Evolutionary conservation across 2,797 vertebrate genomes (phyloP).

Genomic region (Podargus strigoides): DNA sequence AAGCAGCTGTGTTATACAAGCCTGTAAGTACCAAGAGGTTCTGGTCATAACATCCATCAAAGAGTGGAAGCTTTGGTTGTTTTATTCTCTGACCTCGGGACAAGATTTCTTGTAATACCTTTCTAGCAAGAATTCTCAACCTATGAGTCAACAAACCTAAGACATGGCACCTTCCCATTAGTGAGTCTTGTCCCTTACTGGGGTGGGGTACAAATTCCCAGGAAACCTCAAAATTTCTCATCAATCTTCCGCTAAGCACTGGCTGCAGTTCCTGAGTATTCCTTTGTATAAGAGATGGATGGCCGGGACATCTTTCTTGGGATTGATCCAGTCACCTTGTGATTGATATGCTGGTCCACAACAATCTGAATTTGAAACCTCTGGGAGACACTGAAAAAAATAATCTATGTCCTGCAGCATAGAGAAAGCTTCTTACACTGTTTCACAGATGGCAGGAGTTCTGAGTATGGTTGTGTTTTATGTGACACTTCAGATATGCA

Average conservation of each 20-base stretch:
- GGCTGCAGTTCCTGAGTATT: neutral
- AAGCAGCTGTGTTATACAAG: conserved; percentile 12
- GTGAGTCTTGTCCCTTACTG: neutral
- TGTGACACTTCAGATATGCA: neutral
- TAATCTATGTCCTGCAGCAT: neutral
- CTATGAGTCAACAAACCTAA: neutral
- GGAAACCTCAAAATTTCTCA: neutral
- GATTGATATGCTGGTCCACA: no score
- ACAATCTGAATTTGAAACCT: neutral
- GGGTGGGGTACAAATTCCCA: neutral
- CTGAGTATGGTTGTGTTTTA: neutral
- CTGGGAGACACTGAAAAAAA: neutral
- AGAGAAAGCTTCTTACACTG: neutral
- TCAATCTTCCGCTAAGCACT: neutral
- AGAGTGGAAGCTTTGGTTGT: neutral
- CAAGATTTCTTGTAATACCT: neutral
- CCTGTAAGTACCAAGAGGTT: neutral
- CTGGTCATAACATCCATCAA: neutral
- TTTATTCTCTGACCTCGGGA: neutral
- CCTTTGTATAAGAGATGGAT: neutral
- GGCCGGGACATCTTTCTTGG: neutral
- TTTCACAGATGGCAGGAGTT: neutral
- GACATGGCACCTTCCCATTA: neutral
- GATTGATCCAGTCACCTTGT: no score
- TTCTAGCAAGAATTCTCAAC: neutral